Percentiles rank a stretch among this genome's conserved stretches.
phyloP scores from a whole-genome alignment of 2,888 invertebrate genomes.

The Pelosia muscerda region DNA sequence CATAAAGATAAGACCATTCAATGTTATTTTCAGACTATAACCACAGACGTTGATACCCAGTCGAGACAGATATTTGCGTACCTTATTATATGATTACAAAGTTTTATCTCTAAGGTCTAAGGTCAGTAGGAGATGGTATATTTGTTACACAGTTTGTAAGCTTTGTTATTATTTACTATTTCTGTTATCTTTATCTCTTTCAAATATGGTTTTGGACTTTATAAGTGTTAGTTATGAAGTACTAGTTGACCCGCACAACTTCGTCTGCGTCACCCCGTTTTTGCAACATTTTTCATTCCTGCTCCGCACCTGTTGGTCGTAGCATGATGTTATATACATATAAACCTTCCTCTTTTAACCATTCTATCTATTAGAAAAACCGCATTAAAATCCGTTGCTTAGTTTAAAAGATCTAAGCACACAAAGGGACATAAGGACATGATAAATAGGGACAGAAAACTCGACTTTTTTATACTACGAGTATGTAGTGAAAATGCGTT shows the following conservation, averaged over 20 bases:
- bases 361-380: not conserved
- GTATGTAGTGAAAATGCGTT: too few species aligned
- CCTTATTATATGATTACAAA: not conserved
- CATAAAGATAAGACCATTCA: not conserved
- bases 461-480: too few species aligned
- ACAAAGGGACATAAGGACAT: too few species aligned
- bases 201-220: not conserved
- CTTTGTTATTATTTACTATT: not conserved
- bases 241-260: too few species aligned
- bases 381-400: too few species aligned
- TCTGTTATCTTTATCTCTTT: not conserved
- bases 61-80: constrained; percentile 1
- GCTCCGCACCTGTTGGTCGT: too few species aligned
- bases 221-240: not conserved
- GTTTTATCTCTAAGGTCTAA: constrained; percentile 2
- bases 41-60: not conserved
- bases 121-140: constrained; percentile 9
- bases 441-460: too few species aligned
- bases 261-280: too few species aligned
- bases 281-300: too few species aligned
- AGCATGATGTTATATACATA: too few species aligned
- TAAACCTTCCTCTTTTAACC: too few species aligned
- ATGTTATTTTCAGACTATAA: not conserved
- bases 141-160: not conserved
- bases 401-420: too few species aligned